Conservation (phyloP, 2,888 invertebrate genomes). For the Synanthedon vespiformis region DNA sequence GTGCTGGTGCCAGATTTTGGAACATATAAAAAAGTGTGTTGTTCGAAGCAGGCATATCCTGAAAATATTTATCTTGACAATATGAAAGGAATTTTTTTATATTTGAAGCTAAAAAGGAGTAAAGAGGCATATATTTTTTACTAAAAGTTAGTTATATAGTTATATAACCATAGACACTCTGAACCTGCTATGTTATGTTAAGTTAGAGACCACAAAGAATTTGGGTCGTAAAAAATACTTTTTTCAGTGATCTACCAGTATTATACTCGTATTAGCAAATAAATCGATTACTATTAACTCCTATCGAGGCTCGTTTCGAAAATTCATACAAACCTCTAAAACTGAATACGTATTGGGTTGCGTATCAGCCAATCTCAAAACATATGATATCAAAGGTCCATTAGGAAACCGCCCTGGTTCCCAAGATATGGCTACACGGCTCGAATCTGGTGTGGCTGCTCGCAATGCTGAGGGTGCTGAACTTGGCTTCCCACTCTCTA, state of each 20-base stretch:
- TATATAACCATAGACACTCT: no score
- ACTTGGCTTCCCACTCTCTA: conserved; percentile 78
- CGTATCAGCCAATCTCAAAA: conserved; percentile 75
- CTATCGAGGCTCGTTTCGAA: no score
- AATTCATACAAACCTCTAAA: conserved; percentile 68
- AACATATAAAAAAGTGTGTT: conserved; percentile 81
- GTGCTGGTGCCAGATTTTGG: conserved; percentile 77
- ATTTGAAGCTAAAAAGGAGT: neutral
- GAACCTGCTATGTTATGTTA: no score
- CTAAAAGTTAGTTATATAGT: neutral
- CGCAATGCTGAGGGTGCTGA: conserved; percentile 82
- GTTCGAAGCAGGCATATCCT: conserved; percentile 82
- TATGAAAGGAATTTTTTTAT: neutral
- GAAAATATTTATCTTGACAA: conserved; percentile 7
- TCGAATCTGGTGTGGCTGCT: conserved; percentile 83
- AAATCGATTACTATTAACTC: no score
- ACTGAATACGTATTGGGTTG: conserved; percentile 70
- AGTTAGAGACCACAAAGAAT: no score
- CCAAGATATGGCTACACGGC: conserved; percentile 90
- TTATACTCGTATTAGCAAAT: no score
- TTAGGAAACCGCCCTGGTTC: conserved; percentile 87
- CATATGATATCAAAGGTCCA: conserved; percentile 89
- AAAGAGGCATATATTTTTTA: neutral
- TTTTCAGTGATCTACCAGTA: no score
- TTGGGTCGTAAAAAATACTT: neutral